Evolutionary conservation across 2,797 vertebrate genomes (phyloP), one percentile per base, ranked within the genome.

Genomic region (Falco berigora): DNA sequence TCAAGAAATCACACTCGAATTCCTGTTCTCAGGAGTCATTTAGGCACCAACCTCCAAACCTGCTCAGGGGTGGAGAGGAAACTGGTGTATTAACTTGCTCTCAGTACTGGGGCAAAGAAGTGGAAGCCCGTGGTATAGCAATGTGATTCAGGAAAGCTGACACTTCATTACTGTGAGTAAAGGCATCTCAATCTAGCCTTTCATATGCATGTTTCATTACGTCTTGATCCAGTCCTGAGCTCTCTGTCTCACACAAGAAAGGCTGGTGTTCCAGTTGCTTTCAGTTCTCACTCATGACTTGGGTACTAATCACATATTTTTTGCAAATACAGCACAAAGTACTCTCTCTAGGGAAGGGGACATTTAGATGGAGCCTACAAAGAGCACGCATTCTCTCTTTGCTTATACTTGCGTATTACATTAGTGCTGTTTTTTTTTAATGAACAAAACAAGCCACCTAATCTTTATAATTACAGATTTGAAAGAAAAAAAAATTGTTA

Each of bases 381-480:
- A 75, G 64, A 40, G 17, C n/a, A 59, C 52, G 38, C 4, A 17
- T 67, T 24, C 88, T 78, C 79, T 91, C 73, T 69, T 95, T 32
- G 12, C 55, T 50, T 88, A 10, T 67, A 92, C 94, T 81, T 84
- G 84, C 6, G 21, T 46, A 61, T 75, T 80, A 72, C 18, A 63
- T 73, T 67, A 34, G 28, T 82, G 40, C 10, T 84, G 58, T 1
- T 72, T 83, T 72, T 72, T 83, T 86, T 71, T 82, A 96, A 95
- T 87, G 56, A 95, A 86, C 46, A 71, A 67, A 95, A 88, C 58
- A 76, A 95, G 61, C 4, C 2, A 84, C 24, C 84, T 86, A 64
- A 73, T 92, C 62, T 81, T 96, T 81, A 24, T 84, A 93, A 96
- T 96, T 81, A 84, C 27, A 88, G 22, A 52, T 90, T 81, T 73